A percentile compares a stretch with the other conserved stretches of the same genome.
phyloP scores from a whole-genome alignment of 2,888 invertebrate species.

The Tetrapedia diversipes region DNA sequence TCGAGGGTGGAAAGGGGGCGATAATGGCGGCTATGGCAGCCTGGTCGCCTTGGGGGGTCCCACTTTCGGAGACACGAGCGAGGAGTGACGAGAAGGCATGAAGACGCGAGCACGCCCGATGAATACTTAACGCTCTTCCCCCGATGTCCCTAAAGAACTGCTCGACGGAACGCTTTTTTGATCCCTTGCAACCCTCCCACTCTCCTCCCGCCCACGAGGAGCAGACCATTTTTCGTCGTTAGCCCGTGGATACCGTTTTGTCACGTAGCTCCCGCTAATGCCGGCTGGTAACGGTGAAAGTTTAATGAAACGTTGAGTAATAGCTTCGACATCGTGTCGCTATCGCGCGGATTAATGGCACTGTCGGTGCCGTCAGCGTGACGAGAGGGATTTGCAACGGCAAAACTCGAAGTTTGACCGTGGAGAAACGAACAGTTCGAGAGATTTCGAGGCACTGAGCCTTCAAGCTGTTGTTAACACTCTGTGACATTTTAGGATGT shows the following conservation, averaged over 20 bases:
- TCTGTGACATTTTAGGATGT: too few relatives aligned
- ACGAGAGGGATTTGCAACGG: not conserved
- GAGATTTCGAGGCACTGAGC: too few relatives aligned
- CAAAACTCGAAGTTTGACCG: too few relatives aligned
- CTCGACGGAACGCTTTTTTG: conserved; percentile 28
- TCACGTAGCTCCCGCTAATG: conserved; percentile 4
- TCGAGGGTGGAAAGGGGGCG: conserved; percentile 42
- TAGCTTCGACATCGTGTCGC: conserved; percentile 6
- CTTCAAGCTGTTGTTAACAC: too few relatives aligned
- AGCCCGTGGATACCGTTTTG: conserved; percentile 8
- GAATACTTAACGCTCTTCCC: conserved; percentile 72
- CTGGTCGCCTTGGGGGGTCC: conserved; percentile 58
- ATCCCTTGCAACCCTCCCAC: conserved; percentile 13
- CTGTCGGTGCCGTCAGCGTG: not conserved
- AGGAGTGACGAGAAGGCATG: conserved; percentile 69
- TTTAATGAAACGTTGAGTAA: conserved; percentile 35
- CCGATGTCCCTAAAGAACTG: conserved; percentile 36
- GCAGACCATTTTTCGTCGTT: conserved; percentile 38
- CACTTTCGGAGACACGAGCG: conserved; percentile 70
- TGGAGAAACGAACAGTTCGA: too few relatives aligned
- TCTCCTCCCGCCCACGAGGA: not conserved
- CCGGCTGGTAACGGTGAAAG: not conserved
- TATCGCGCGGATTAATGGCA: not conserved
- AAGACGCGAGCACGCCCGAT: conserved; percentile 74
- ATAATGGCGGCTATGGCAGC: conserved; percentile 69